These are phyloP conservation scores for Clupea harengus DNA, from an alignment of 2,113 vertebrate species.

Conservation along the genomic window DNA sequence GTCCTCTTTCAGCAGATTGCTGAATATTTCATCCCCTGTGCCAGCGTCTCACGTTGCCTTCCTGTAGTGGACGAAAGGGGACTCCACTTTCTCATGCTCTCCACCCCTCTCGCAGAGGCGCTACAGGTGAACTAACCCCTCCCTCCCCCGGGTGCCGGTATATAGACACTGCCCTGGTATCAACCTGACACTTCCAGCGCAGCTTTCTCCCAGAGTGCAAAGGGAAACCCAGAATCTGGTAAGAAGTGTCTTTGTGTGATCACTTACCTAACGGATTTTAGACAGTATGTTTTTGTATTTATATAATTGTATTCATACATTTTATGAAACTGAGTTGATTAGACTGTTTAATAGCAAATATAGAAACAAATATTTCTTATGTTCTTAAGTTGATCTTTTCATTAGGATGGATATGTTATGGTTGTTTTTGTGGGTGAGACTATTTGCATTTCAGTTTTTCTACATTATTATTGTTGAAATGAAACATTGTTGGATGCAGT, in stretches of 20 bases:
- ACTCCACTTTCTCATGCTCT: background rate
- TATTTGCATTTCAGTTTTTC: background rate
- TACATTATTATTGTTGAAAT: background rate
- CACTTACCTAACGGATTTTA: background rate
- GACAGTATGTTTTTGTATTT: background rate
- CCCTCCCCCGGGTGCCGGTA: background rate
- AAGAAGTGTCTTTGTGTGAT: background rate
- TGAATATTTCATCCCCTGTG: constrained; percentile 61
- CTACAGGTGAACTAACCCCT: constrained; percentile 14
- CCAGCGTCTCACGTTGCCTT: background rate
- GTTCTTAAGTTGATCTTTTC: background rate
- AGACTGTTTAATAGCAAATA: background rate
- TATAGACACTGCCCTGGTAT: constrained; percentile 3
- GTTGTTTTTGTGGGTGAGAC: background rate
- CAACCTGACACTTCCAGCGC: background rate
- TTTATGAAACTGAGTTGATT: background rate
- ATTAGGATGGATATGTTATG: background rate
- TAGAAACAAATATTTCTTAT: background rate
- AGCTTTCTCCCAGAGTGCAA: background rate
- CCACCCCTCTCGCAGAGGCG: background rate
- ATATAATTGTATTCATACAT: background rate
- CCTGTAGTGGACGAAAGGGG: constrained; percentile 17
- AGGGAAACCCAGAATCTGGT: background rate
- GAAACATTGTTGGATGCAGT: background rate
- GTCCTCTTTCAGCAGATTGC: constrained; percentile 30